Base-by-base conservation (phyloP, 2,113 vertebrate species). In the Lycaon pictus region DNA sequence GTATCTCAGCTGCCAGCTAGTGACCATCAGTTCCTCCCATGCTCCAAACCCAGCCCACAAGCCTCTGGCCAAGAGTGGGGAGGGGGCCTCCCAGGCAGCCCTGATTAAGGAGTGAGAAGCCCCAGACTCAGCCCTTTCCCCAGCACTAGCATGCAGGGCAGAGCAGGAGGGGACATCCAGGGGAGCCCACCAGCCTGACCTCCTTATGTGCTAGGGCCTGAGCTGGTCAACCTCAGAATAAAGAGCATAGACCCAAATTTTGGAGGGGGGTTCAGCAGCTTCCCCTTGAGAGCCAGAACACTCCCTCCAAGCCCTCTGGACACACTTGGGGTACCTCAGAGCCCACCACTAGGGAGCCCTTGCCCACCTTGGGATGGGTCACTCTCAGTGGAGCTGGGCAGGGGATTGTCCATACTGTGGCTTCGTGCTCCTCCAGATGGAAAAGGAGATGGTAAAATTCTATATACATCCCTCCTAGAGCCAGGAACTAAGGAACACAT, bases 401-500 rank as follows among this genome's bases (percentile, higher is more conserved):
- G 29, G 25, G 37, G 32, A 15, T 20, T n/a, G 20, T 67, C 79
- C 19, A n/a, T 55, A 74, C 29, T 0, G 1, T 29, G 25, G 48
- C 89, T 58, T 88, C n/a, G 13, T 3, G 5, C 7, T 22, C 86
- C 67, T 76, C 82, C 63, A 23, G 16, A 62, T 35, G 23, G 88
- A 76, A 62, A n/a, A 83, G 17, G 29, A 77, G 27, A 56, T 83
- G 25, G 20, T 23, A 56, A 35, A 80, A 51, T 17, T 77, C 43
- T 29, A 29, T 43, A 17, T 20, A 2, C 3, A 1, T 48, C 48
- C 55, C 27, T 67, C 19, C 67, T 77, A 13, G 20, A 92, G 27
- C 51, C 93, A 96, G 92, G 69, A 89, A 60, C 55, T 58, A 55
- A 93, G 60, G 29, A 53, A 48, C n/a, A 69, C 60, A 35, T 37